Evolutionary conservation across 53 echinoderm and acorn worm genomes (phyloP).

Genomic region (Luidia sarsii): DNA sequence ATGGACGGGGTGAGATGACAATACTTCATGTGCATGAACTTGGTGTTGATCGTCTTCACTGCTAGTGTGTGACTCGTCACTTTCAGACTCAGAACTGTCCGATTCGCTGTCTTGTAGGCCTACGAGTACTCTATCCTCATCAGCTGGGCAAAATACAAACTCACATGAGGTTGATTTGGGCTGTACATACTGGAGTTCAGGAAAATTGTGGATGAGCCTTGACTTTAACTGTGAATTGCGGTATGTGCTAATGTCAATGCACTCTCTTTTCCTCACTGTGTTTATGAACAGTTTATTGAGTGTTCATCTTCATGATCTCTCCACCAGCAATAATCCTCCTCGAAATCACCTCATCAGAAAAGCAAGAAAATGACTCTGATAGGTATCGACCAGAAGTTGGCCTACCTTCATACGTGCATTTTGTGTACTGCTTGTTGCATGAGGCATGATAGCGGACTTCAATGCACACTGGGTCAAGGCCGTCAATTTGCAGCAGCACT

Average conservation of each 20-base stretch:
- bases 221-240: slow-evolving; percentile 36
- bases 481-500: slow-evolving; percentile 21
- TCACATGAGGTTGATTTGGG: slow-evolving; percentile 27
- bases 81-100: slow-evolving; percentile 12
- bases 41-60: not conserved
- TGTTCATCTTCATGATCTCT: slow-evolving; percentile 16
- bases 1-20: not conserved
- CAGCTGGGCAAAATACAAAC: slow-evolving; percentile 30
- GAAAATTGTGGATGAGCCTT: slow-evolving; percentile 19
- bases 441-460: slow-evolving; percentile 41
- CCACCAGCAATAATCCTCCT: slow-evolving; percentile 19
- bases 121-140: slow-evolving; percentile 17
- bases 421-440: slow-evolving; percentile 34
- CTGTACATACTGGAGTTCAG: slow-evolving; percentile 45
- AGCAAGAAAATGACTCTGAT: slow-evolving; percentile 12
- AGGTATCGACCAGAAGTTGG: slow-evolving; percentile 9
- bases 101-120: slow-evolving; percentile 19
- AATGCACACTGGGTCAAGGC: slow-evolving; percentile 31
- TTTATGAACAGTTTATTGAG: slow-evolving; percentile 20
- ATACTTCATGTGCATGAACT: no score
- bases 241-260: slow-evolving; percentile 21
- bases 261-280: slow-evolving; percentile 17
- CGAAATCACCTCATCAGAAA: slow-evolving; percentile 17
- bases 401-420: slow-evolving; percentile 28
- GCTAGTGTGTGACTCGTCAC: slow-evolving; percentile 12